phyloP scores from a whole-genome alignment of 1,140 invertebrate species.

The Euura saliciscinereae region DNA sequence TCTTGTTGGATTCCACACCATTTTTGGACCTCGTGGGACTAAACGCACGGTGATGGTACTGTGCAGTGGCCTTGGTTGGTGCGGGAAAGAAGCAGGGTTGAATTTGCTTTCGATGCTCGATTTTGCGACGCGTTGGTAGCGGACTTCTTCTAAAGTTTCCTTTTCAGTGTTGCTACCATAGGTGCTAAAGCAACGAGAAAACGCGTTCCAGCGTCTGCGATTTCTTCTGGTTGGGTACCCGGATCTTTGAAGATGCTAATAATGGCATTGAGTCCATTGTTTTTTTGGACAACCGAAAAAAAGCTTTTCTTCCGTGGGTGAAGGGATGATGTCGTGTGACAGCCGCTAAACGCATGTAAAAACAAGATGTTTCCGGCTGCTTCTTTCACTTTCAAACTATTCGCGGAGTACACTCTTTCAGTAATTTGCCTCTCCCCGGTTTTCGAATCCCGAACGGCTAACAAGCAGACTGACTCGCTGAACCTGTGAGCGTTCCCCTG shows the following conservation, averaged over 20 bases:
- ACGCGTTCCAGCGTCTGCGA: too few species aligned
- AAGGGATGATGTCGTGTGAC: slow-evolving; percentile 7
- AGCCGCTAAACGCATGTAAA: slow-evolving; percentile 19
- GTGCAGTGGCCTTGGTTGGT: too few species aligned
- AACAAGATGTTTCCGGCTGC: slow-evolving; percentile 16
- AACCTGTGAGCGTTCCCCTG: too few species aligned
- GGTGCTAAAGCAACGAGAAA: background rate
- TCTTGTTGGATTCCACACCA: background rate
- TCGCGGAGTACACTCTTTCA: slow-evolving; percentile 13
- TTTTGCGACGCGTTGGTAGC: too few species aligned
- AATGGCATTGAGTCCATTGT: too few species aligned
- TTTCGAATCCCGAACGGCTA: too few species aligned
- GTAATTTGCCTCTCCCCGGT: slow-evolving; percentile 15
- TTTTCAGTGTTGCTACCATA: background rate
- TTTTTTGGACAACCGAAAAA: slow-evolving; percentile 8
- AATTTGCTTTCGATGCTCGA: too few species aligned
- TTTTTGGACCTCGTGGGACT: background rate
- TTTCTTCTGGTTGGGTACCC: too few species aligned
- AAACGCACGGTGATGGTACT: background rate
- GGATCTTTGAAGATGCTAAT: too few species aligned
- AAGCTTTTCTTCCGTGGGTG: slow-evolving; percentile 7
- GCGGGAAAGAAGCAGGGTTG: background rate
- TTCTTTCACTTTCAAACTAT: slow-evolving; percentile 16
- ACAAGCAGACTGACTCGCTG: too few species aligned
- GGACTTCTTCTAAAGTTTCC: background rate